Evolutionary conservation across 2,888 invertebrate species (phyloP).

Genomic region (Mimumesa dahlbomi): DNA sequence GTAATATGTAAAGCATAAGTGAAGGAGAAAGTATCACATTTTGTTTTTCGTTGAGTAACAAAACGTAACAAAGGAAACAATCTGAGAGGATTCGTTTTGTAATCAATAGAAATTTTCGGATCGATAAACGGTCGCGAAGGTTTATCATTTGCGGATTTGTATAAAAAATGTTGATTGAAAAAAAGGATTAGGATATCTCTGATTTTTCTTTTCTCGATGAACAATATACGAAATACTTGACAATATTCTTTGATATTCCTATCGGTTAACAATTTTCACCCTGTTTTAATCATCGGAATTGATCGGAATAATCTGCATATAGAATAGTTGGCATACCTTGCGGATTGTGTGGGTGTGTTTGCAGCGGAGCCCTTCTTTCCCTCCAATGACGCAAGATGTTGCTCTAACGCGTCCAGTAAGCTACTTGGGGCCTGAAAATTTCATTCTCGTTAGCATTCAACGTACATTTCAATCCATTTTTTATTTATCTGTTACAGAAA

Average conservation of each 20-base stretch:
- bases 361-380: constrained; percentile 94
- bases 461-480: no score
- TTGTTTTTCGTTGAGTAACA: background rate
- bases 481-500: no score
- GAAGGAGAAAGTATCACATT: background rate
- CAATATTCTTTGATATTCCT: constrained; percentile 25
- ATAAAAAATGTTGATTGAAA: background rate
- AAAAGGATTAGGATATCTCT: background rate
- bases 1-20: background rate
- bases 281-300: constrained; percentile 40
- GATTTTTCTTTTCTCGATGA: background rate
- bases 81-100: constrained; percentile 44
- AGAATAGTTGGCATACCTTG: constrained; percentile 83
- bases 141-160: no score
- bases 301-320: background rate
- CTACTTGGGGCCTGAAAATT: constrained; percentile 91
- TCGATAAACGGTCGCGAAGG: no score
- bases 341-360: constrained; percentile 92
- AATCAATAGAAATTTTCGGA: no score
- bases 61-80: constrained; percentile 39
- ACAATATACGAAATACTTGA: background rate
- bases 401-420: constrained; percentile 97
- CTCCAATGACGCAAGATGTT: constrained; percentile 95
- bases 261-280: constrained; percentile 14
- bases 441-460: background rate